These are phyloP conservation scores for Mimas tiliae DNA, from an alignment of 2,888 invertebrate species.

Conservation along the genomic window DNA sequence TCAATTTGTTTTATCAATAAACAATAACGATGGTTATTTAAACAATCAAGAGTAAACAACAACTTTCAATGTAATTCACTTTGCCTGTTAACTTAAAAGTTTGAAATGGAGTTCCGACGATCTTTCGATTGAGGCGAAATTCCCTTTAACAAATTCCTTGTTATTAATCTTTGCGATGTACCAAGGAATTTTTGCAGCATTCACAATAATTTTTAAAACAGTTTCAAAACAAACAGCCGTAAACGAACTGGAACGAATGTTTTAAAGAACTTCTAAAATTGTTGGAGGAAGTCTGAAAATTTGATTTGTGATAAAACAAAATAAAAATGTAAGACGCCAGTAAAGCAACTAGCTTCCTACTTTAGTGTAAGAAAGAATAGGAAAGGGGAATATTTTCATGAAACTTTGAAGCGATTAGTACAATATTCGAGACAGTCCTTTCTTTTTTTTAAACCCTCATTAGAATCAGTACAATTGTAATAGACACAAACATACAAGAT, in stretches of 20 bases:
- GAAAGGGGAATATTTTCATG: no score
- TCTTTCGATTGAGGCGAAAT: slow-evolving; percentile 36
- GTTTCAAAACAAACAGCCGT: slow-evolving; percentile 34
- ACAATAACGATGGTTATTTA: background rate
- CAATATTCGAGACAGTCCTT: no score
- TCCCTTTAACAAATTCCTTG: slow-evolving; percentile 29
- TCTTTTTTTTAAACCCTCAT: no score
- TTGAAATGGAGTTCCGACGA: slow-evolving; percentile 25
- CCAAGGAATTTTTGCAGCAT: slow-evolving; percentile 31
- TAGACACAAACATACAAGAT: no score
- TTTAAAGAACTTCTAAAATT: slow-evolving; percentile 32
- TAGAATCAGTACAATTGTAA: no score
- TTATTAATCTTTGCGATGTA: slow-evolving; percentile 8
- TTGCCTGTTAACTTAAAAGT: slow-evolving; percentile 29
- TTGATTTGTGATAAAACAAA: slow-evolving; percentile 21
- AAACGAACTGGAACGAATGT: slow-evolving; percentile 32
- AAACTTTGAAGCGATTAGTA: no score
- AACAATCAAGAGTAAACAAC: slow-evolving; percentile 4
- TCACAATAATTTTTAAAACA: slow-evolving; percentile 36
- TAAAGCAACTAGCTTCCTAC: background rate
- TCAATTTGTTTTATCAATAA: background rate
- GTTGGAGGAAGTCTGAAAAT: slow-evolving; percentile 18
- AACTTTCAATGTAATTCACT: background rate
- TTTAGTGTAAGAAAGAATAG: no score
- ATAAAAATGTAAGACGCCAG: slow-evolving; percentile 26